A percentile compares a stretch with the other conserved stretches of the same genome.
phyloP scores from a whole-genome alignment of 1,140 invertebrate genomes.

The Drosophila chauvacae region DNA sequence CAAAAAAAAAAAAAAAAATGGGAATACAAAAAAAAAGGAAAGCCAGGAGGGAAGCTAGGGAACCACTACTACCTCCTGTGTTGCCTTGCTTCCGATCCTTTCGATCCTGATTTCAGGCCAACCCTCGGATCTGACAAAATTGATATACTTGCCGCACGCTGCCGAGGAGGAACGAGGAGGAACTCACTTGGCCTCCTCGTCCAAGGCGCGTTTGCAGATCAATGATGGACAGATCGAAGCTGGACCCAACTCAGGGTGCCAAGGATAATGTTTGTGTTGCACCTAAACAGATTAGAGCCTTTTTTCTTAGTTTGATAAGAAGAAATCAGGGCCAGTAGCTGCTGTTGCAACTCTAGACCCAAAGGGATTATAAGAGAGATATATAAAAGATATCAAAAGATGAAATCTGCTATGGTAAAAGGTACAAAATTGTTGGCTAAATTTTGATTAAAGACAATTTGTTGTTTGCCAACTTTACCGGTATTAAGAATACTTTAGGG shows the following conservation, averaged over 20 bases:
- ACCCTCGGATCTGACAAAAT: conserved; percentile 49
- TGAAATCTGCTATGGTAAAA: background rate
- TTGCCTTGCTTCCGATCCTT: background rate
- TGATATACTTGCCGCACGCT: conserved; percentile 63
- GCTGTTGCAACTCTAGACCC: background rate
- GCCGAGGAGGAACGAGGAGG: conserved; percentile 6
- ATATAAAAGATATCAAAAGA: background rate
- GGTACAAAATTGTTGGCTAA: background rate
- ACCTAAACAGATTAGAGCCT: conserved; percentile 41
- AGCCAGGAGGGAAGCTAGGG: background rate
- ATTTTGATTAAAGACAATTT: too few relatives aligned
- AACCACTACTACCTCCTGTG: conserved; percentile 18
- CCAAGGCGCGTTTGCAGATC: conserved; percentile 2
- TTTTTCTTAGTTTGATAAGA: background rate
- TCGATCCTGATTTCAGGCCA: conserved; percentile 17
- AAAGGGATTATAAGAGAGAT: conserved; percentile 8
- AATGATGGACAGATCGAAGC: conserved; percentile 41
- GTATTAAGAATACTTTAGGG: background rate
- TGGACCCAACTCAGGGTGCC: conserved; percentile 22
- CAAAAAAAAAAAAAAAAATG: background rate
- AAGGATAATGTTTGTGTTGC: conserved; percentile 40
- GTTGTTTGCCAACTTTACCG: too few relatives aligned
- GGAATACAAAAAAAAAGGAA: background rate
- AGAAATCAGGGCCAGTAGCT: background rate
- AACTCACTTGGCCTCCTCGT: conserved; percentile 21